phyloP scores from a whole-genome alignment of 2,888 invertebrate genomes.

The Allacma fusca region DNA sequence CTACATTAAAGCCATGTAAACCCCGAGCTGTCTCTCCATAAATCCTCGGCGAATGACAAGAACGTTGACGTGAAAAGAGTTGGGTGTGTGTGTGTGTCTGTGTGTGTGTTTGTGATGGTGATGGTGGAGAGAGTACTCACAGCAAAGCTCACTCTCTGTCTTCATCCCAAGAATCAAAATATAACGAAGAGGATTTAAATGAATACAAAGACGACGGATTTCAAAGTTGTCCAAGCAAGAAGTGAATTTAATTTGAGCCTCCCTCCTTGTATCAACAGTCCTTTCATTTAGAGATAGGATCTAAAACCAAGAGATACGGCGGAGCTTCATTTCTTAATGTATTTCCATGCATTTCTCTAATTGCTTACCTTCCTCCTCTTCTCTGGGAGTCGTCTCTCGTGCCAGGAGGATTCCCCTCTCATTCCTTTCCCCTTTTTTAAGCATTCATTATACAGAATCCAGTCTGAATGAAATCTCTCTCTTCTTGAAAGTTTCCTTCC shows the following conservation, averaged over 20 bases:
- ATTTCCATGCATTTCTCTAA: constrained; percentile 31
- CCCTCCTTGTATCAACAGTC: constrained; percentile 10
- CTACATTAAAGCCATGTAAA: no score
- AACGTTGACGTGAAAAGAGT: no score
- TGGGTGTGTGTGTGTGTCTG: no score
- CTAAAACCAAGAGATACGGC: background rate
- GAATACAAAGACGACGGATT: background rate
- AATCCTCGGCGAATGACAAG: no score
- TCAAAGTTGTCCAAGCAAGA: constrained; percentile 19
- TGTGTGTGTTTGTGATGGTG: no score
- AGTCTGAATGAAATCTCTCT: constrained; percentile 3
- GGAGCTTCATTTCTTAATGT: constrained; percentile 40
- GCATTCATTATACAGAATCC: background rate
- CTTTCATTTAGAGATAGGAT: background rate
- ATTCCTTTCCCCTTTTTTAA: constrained; percentile 23
- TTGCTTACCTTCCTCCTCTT: constrained; percentile 30
- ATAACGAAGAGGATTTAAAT: constrained; percentile 21
- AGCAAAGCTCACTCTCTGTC: no score
- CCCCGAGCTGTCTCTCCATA: no score
- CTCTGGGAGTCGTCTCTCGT: no score
- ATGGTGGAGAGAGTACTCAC: no score
- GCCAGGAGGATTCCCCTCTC: constrained; percentile 25
- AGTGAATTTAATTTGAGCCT: constrained; percentile 20
- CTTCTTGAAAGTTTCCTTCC: background rate
- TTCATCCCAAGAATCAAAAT: constrained; percentile 19